Evolutionary conservation across 1,140 invertebrate genomes (phyloP).

Genomic region (Diplogasteroides magnus): DNA sequence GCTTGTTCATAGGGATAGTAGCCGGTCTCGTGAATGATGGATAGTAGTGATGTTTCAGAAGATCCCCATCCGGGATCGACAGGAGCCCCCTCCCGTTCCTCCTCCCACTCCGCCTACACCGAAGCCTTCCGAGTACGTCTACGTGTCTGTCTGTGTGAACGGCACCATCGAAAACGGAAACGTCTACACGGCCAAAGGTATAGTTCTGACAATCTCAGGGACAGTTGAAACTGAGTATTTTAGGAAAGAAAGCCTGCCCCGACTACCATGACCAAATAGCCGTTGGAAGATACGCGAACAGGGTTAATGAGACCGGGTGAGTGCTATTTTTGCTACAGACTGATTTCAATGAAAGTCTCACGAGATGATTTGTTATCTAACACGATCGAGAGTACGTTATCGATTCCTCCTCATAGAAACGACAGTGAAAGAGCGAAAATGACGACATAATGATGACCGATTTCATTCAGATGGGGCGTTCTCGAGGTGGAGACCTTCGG

Average conservation of each 20-base stretch:
- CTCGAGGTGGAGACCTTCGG: constrained; percentile 51
- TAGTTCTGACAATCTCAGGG: neutral
- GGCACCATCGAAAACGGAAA: constrained; percentile 20
- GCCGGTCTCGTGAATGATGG: too few species aligned
- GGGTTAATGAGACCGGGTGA: constrained; percentile 48
- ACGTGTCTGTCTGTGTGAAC: constrained; percentile 31
- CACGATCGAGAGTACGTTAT: neutral
- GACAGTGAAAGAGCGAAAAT: neutral
- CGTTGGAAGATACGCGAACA: constrained; percentile 44
- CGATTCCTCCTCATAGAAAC: neutral
- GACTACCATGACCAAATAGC: constrained; percentile 31
- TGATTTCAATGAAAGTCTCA: neutral
- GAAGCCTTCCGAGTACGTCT: constrained; percentile 29
- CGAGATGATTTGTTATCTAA: neutral
- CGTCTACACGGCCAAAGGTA: constrained; percentile 11
- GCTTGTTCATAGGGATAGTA: too few species aligned
- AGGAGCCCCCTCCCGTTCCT: too few species aligned
- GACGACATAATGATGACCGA: neutral
- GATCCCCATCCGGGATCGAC: too few species aligned
- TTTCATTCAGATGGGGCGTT: constrained; percentile 46
- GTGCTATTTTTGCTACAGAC: too few species aligned
- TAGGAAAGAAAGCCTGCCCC: constrained; percentile 17
- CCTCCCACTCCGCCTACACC: constrained; percentile 5
- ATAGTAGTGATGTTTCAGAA: too few species aligned
- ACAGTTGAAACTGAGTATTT: neutral